Conservation (phyloP, 2,113 vertebrate species). For the Paratilapia polleni region DNA sequence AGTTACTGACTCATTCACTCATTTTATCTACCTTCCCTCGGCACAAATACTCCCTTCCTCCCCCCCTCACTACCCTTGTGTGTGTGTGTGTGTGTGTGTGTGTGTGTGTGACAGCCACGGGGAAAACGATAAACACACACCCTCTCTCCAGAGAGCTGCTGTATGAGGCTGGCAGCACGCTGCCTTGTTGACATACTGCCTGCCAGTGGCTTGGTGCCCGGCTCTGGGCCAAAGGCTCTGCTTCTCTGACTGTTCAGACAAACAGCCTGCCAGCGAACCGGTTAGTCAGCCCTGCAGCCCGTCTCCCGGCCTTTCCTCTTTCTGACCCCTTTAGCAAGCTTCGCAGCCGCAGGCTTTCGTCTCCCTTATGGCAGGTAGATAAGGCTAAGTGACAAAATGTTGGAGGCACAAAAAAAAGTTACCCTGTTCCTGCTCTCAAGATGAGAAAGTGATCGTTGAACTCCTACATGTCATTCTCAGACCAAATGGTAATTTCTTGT, state of each 20-base stretch:
- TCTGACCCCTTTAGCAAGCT: neutral
- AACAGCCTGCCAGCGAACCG: slow-evolving; percentile 31
- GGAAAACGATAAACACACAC: slow-evolving; percentile 42
- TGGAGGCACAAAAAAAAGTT: neutral
- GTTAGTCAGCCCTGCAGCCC: slow-evolving; percentile 19
- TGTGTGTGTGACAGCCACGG: slow-evolving; percentile 1
- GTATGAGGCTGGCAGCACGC: slow-evolving; percentile 18
- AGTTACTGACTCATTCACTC: slow-evolving; percentile 5
- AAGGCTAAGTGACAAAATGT: neutral
- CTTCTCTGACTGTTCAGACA: slow-evolving; percentile 22
- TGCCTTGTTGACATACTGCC: slow-evolving; percentile 56
- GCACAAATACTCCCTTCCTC: neutral
- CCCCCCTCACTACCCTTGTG: too few species aligned
- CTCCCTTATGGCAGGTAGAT: slow-evolving; percentile 6
- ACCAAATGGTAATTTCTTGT: neutral
- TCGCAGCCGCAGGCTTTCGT: slow-evolving; percentile 18
- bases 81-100: too few species aligned
- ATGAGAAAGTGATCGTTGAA: neutral
- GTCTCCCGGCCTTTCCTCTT: slow-evolving; percentile 3
- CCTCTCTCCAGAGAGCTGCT: slow-evolving; percentile 8
- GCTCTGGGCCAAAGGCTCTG: slow-evolving; percentile 25
- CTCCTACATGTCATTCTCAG: neutral
- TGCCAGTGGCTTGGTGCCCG: slow-evolving; percentile 46
- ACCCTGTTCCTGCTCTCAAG: neutral
- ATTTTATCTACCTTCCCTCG: neutral